A percentile compares a stretch with the other conserved stretches of the same genome.
Conservation (phyloP, 2,888 invertebrate species). For the Trissonchulus sp. region DNA sequence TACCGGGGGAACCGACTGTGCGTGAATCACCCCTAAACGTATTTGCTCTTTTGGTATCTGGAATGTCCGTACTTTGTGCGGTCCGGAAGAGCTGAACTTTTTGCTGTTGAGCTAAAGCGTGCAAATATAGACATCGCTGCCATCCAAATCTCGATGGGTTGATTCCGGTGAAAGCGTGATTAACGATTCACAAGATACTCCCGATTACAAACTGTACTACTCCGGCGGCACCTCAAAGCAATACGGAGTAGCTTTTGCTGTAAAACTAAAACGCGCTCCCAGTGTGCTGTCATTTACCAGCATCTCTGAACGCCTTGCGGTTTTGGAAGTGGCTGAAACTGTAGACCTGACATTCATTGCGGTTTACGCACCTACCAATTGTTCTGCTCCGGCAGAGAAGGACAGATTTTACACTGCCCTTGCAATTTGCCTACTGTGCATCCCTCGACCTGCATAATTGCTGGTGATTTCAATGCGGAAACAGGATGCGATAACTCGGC, state of each 20-base stretch:
- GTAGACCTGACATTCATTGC: too few relatives aligned
- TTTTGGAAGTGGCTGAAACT: not conserved
- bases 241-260: too few relatives aligned
- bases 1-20: too few relatives aligned
- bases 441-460: not conserved
- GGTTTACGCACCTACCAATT: not conserved
- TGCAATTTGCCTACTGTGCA: not conserved
- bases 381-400: not conserved
- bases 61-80: too few relatives aligned
- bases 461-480: not conserved
- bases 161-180: not conserved
- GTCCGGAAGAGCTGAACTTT: too few relatives aligned
- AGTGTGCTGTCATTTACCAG: not conserved
- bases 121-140: not conserved
- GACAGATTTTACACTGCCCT: not conserved
- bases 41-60: too few relatives aligned
- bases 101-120: too few relatives aligned
- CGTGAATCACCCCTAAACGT: too few relatives aligned
- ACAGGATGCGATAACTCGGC: not conserved
- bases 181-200: not conserved
- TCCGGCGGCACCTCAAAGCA: too few relatives aligned
- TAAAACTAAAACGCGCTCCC: too few relatives aligned
- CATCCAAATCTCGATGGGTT: constrained; percentile 12
- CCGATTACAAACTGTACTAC: constrained; percentile 14
- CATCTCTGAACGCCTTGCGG: not conserved